Conservation (phyloP, 2,113 vertebrate species). For the Tachuris rubrigastra region DNA sequence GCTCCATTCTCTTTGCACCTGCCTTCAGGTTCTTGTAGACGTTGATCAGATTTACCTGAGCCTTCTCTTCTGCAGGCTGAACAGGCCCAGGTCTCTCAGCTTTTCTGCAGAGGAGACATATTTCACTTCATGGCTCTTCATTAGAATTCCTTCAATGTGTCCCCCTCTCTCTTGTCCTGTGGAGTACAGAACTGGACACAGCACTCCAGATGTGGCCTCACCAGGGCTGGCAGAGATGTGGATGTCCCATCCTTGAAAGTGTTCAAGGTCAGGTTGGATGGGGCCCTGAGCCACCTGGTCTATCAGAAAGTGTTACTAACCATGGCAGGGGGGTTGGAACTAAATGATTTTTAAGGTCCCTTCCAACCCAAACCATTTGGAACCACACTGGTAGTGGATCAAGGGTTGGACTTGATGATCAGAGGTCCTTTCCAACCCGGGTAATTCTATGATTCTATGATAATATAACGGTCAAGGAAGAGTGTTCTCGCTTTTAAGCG, state of each 20-base stretch:
- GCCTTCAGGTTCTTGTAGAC: background rate
- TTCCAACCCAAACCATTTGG: background rate
- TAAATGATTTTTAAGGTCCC: background rate
- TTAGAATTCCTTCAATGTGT: background rate
- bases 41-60: background rate
- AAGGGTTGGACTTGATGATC: too few relatives aligned
- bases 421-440: too few relatives aligned
- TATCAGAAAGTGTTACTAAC: background rate
- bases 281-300: background rate
- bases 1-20: background rate
- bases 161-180: background rate
- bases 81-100: background rate
- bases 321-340: background rate
- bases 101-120: background rate
- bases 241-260: background rate
- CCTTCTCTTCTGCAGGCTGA: background rate
- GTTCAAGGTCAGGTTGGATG: background rate
- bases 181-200: background rate
- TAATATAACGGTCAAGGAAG: accelerated
- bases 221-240: background rate
- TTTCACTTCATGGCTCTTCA: background rate
- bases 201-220: background rate
- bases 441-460: background rate
- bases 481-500: background rate
- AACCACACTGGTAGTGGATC: too few relatives aligned